phyloP scores from a whole-genome alignment of 2,113 vertebrate species.

The Corythoichthys haematopterus region DNA sequence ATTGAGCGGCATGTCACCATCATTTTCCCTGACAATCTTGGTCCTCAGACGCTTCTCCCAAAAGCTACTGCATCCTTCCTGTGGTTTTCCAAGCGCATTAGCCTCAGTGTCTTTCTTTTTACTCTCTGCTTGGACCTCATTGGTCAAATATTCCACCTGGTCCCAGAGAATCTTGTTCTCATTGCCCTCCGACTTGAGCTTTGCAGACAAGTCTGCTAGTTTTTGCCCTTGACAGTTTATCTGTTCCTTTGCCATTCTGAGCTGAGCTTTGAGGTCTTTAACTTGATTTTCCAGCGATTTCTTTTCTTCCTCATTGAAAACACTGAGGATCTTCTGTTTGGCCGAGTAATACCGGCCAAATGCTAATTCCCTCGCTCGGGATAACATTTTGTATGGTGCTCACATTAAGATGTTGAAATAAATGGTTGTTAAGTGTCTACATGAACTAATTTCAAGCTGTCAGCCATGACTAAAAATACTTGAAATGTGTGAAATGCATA shows the following conservation, averaged over 20 bases:
- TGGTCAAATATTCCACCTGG: slow-evolving; percentile 10
- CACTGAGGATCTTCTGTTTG: slow-evolving; percentile 4
- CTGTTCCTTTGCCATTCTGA: slow-evolving; percentile 1
- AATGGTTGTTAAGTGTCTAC: neutral
- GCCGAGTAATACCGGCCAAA: neutral
- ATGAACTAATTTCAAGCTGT: neutral
- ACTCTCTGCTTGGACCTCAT: slow-evolving; percentile 4
- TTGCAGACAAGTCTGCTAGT: slow-evolving; percentile 1
- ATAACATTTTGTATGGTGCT: slow-evolving; percentile 1
- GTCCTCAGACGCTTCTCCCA: slow-evolving; percentile 4
- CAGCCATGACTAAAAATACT: neutral
- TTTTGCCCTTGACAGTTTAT: slow-evolving; percentile 3
- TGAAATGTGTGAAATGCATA: neutral
- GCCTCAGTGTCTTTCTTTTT: neutral
- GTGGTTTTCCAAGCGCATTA: neutral
- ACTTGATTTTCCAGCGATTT: slow-evolving; percentile 1
- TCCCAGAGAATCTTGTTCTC: slow-evolving; percentile 11
- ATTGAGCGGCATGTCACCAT: neutral
- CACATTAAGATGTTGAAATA: neutral
- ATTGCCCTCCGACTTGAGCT: slow-evolving; percentile 6
- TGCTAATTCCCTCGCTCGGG: neutral
- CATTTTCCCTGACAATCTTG: neutral
- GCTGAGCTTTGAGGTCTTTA: neutral
- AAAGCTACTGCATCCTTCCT: neutral
- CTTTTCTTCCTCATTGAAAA: neutral